Evolutionary conservation across 2,888 invertebrate genomes (phyloP).

Genomic region (Acanthacorydalis orientalis): DNA sequence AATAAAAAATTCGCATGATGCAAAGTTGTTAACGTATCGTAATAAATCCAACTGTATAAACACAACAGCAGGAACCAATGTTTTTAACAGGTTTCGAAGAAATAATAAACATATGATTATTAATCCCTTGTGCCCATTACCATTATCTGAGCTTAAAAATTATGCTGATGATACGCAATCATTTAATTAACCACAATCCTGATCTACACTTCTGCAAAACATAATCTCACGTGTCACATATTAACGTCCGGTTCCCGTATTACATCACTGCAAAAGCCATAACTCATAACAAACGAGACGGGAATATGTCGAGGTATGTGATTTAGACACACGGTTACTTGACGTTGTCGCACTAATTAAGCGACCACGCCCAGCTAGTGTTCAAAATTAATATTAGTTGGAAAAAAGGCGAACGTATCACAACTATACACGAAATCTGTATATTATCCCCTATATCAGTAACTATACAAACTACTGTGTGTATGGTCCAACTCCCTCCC

Average conservation of each 20-base stretch:
- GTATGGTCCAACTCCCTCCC: too few relatives aligned
- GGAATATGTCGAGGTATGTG: not conserved
- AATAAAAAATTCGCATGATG: too few relatives aligned
- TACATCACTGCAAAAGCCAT: not conserved
- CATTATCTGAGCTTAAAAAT: not conserved
- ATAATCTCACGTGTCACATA: not conserved
- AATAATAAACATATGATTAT: too few relatives aligned
- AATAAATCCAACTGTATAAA: too few relatives aligned
- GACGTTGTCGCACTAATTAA: conserved; percentile 5
- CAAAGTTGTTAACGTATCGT: too few relatives aligned
- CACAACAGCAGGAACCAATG: too few relatives aligned
- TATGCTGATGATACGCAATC: not conserved
- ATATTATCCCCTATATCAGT: not conserved
- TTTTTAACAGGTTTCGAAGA: too few relatives aligned
- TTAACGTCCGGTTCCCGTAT: not conserved
- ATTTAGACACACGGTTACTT: not conserved
- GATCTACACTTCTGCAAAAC: not conserved
- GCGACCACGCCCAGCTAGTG: conserved; percentile 2
- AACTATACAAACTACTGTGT: too few relatives aligned
- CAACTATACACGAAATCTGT: not conserved
- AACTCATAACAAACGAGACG: not conserved
- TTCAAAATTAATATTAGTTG: not conserved
- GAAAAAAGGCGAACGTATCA: not conserved
- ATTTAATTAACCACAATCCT: not conserved
- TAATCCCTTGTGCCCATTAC: too few relatives aligned